Evolutionary conservation across 2,888 invertebrate species (phyloP).

Genomic region (Agrenia bidenticulata): DNA sequence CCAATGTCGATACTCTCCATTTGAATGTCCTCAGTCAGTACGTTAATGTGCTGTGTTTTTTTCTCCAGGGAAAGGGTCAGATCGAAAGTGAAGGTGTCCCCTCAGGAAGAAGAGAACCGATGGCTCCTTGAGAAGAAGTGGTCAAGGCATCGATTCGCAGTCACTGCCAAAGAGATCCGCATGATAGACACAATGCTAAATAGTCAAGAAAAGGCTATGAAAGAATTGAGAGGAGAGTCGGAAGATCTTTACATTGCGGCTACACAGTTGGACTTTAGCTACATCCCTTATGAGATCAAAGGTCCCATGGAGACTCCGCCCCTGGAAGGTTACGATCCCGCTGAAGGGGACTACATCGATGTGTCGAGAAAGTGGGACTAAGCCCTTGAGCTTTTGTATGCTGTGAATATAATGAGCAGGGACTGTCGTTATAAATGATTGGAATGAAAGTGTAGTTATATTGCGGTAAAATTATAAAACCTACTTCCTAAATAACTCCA

Average conservation of each 20-base stretch:
- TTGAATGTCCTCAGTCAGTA: conserved; percentile 21
- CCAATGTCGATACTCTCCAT: not conserved
- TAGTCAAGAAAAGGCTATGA: conserved; percentile 75
- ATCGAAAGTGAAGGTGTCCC: conserved; percentile 58
- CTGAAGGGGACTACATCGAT: conserved; percentile 89
- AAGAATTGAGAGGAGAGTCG: conserved; percentile 75
- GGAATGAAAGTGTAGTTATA: not conserved
- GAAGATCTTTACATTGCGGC: conserved; percentile 85
- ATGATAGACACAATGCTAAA: conserved; percentile 69
- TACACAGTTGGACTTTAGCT: conserved; percentile 71
- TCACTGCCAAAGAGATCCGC: conserved; percentile 66
- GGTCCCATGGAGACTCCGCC: conserved; percentile 85
- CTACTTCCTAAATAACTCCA: no score
- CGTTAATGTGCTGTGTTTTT: conserved; percentile 19
- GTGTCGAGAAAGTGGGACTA: conserved; percentile 76
- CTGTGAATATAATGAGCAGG: no score
- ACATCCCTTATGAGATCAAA: conserved; percentile 68
- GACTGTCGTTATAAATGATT: not conserved
- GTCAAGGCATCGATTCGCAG: conserved; percentile 68
- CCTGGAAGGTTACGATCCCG: conserved; percentile 73
- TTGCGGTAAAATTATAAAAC: no score
- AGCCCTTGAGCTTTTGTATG: conserved; percentile 2
- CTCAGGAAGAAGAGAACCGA: conserved; percentile 66
- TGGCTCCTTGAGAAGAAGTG: conserved; percentile 72
- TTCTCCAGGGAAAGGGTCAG: conserved; percentile 61